Base-by-base conservation (phyloP, 2,797 vertebrate genomes). In the Rachycentron canadum region DNA sequence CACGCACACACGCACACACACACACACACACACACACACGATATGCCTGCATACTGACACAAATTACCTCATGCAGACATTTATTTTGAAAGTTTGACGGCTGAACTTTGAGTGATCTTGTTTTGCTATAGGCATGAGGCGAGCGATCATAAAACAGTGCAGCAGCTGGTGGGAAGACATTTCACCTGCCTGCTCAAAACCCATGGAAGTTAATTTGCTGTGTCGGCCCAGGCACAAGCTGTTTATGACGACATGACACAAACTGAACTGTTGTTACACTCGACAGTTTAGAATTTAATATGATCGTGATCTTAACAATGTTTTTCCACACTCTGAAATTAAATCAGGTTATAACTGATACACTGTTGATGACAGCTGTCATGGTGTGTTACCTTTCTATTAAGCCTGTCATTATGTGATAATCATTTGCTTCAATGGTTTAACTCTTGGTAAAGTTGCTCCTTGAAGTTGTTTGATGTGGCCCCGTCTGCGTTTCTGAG, bases 91-190 rank as follows among this genome's bases (percentile, higher is more conserved):
- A 92, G 89, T 92, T 93, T 93, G 92, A 93, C 85, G 81, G 92
- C 89, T 94, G 90, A 93, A 93, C 93, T 94, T 92, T 91, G 87
- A 93, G 91, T 92, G 92, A 92, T 93, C 91, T 91, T 88, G 88
- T 91, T 89, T 91, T 57, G 86, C 91, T 89, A 91, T 85, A 87
- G 91, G 90, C 86, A 83, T 83, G 85, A 91, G 81, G 85, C 78
- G 79, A 86, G 83, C 59, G 43, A 85, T 90, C 86, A 87, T 89
- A 88, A 89, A 92, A 84, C 67, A 87, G 84, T 64, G 71, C 78
- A 89, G 89, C 89, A 91, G 90, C 89, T 89, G 91, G 80, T 81
- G 74, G 89, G 81, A 87, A 90, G 90, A 85, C 73, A 82, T 85
- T 82, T 88, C 89, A 90, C 91, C 91, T 92, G 87, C 84, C 78